Percentiles rank a stretch among this genome's conserved stretches.
phyloP scores from a whole-genome alignment of 2,888 invertebrate genomes.

The Loripinus fragilis region DNA sequence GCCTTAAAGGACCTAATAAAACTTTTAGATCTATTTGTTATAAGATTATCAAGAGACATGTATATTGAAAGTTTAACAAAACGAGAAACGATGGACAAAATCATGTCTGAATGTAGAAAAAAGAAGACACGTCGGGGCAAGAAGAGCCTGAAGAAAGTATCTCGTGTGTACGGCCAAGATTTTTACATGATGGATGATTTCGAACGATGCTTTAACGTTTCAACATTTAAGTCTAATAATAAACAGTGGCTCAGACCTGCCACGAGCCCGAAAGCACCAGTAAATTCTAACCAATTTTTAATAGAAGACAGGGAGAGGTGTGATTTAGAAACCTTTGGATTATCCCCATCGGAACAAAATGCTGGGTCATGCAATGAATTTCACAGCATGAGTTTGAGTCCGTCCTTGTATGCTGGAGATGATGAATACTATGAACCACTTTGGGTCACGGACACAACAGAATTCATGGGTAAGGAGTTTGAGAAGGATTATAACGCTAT shows the following conservation, averaged over 20 bases:
- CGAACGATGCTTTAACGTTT: background rate
- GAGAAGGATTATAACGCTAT: conserved; percentile 44
- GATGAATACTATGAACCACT: conserved; percentile 6
- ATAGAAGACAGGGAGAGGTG: conserved; percentile 64
- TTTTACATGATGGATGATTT: background rate
- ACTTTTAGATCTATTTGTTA: too few relatives aligned
- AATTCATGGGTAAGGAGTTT: conserved; percentile 53
- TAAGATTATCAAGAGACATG: too few relatives aligned
- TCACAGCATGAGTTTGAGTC: background rate
- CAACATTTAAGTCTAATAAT: background rate
- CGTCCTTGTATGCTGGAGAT: background rate
- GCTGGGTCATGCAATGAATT: background rate
- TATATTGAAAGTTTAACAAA: conserved; percentile 10
- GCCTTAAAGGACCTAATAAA: too few relatives aligned
- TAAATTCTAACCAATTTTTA: conserved; percentile 71
- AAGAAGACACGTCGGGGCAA: conserved; percentile 59
- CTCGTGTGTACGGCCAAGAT: background rate
- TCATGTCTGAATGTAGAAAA: conserved; percentile 40
- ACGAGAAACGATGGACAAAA: conserved; percentile 29
- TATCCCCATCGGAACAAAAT: background rate
- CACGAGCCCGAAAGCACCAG: conserved; percentile 72
- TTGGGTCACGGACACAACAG: conserved; percentile 9
- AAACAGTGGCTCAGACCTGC: conserved; percentile 47
- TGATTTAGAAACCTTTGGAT: background rate
- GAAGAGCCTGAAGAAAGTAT: conserved; percentile 33